Percentiles rank a stretch among this genome's conserved stretches.
These are phyloP conservation scores for Platyura marginata DNA, from an alignment of 1,140 invertebrate genomes.

Conservation along the genomic window DNA sequence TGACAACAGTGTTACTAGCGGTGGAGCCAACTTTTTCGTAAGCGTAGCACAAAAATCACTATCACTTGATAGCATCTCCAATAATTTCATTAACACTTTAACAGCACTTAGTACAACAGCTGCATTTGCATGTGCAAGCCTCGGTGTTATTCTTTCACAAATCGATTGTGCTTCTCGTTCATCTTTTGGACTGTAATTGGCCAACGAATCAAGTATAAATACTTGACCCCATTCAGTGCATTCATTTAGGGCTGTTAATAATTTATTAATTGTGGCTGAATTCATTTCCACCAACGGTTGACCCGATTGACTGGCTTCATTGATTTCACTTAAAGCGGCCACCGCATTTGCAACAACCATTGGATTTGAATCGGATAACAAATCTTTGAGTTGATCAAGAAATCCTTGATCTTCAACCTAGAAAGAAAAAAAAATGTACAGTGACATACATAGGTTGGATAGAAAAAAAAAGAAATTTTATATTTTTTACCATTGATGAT, in stretches of 20 bases:
- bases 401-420: constrained; percentile 63
- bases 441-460: neutral
- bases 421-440: neutral
- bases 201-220: constrained; percentile 95
- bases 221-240: constrained; percentile 99
- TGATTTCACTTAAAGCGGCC: constrained; percentile 95
- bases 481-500: constrained; percentile 86
- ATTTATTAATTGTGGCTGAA: constrained; percentile 93
- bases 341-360: constrained; percentile 99
- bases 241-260: constrained; percentile 95
- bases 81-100: constrained; percentile 92
- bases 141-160: constrained; percentile 93
- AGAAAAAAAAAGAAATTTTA: constrained; percentile 13
- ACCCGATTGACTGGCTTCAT: constrained; percentile 86
- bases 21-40: constrained; percentile 94
- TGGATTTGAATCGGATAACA: constrained; percentile 98
- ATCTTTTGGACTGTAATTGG: constrained; percentile 94
- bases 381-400: constrained; percentile 89
- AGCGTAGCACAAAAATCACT: constrained; percentile 87
- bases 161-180: constrained; percentile 98
- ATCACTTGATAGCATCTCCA: constrained; percentile 89
- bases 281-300: constrained; percentile 91
- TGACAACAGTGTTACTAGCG: constrained; percentile 93
- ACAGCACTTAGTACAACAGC: constrained; percentile 98
- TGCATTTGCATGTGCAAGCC: constrained; percentile 97